Evolutionary conservation across 2,888 invertebrate species (phyloP).

Genomic region (Odontomyia ornata): DNA sequence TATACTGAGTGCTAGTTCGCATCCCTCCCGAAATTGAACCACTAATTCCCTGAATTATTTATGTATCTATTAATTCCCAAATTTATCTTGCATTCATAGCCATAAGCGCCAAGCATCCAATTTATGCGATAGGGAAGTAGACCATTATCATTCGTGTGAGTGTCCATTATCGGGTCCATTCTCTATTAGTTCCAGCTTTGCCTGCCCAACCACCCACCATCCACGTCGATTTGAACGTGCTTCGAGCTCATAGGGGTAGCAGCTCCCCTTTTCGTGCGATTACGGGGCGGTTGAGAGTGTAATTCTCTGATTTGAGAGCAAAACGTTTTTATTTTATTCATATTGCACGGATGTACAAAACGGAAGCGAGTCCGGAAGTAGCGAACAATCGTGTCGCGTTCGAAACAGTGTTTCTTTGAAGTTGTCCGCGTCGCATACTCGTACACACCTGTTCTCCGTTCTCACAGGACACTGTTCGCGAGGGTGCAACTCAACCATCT

Average conservation of each 20-base stretch:
- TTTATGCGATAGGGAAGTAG: conserved; percentile 22
- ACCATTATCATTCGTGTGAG: conserved; percentile 22
- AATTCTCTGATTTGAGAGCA: not conserved
- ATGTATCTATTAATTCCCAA: not conserved
- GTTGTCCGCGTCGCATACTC: conserved; percentile 1
- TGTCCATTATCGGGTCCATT: conserved; percentile 36
- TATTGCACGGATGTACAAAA: not conserved
- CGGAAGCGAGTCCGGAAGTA: conserved; percentile 33
- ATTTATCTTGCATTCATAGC: not conserved
- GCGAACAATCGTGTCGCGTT: conserved; percentile 14
- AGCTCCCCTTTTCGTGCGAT: not conserved
- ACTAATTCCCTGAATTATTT: too few species aligned
- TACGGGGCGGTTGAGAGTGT: conserved; percentile 1
- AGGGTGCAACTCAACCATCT: conserved; percentile 28
- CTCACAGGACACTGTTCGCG: not conserved
- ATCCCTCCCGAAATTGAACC: too few species aligned
- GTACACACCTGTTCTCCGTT: conserved; percentile 26
- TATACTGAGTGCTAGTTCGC: not conserved
- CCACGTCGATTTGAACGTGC: not conserved
- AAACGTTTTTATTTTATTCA: too few species aligned
- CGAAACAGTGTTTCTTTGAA: not conserved
- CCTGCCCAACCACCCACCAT: not conserved
- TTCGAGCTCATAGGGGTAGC: conserved; percentile 3
- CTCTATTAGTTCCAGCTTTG: not conserved
- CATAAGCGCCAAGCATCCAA: not conserved